phyloP scores from a whole-genome alignment of 2,888 invertebrate species.

The Cinara cedri region DNA sequence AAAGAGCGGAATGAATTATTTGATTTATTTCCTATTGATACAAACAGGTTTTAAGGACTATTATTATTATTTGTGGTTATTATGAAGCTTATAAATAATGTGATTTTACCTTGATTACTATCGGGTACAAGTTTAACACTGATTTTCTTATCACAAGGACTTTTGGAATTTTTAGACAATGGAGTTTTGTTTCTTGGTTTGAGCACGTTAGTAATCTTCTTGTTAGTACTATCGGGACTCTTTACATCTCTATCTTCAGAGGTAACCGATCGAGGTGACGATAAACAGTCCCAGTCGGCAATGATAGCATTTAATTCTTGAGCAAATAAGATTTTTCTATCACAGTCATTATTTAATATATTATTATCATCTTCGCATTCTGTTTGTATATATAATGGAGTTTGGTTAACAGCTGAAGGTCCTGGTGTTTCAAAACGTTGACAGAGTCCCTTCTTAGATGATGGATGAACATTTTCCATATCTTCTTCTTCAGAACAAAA shows the following conservation, averaged over 20 bases:
- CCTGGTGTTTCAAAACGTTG: constrained; percentile 44
- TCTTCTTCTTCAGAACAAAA: constrained; percentile 74
- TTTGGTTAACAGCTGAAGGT: constrained; percentile 47
- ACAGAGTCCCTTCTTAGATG: constrained; percentile 54
- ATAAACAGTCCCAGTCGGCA: constrained; percentile 60
- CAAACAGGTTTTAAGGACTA: not conserved
- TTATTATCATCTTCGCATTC: constrained; percentile 49
- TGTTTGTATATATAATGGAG: constrained; percentile 55
- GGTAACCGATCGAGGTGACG: constrained; percentile 57
- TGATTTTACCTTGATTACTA: constrained; percentile 43
- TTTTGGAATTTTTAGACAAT: constrained; percentile 47
- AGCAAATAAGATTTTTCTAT: constrained; percentile 55
- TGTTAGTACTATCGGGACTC: constrained; percentile 37
- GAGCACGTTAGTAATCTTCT: constrained; percentile 50
- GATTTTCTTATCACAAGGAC: constrained; percentile 53
- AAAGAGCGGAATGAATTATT: constrained; percentile 31
- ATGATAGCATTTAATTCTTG: constrained; percentile 59
- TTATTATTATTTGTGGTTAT: no score
- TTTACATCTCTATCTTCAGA: constrained; percentile 53
- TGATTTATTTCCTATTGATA: constrained; percentile 33
- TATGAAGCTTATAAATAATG: no score
- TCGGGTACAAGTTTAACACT: constrained; percentile 45
- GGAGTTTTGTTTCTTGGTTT: constrained; percentile 56
- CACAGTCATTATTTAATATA: constrained; percentile 49
- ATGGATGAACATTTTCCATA: constrained; percentile 69